A percentile compares a stretch with the other conserved stretches of the same genome.
Evolutionary conservation across 2,797 vertebrate genomes (phyloP).

Genomic region (Capromys pilorides): DNA sequence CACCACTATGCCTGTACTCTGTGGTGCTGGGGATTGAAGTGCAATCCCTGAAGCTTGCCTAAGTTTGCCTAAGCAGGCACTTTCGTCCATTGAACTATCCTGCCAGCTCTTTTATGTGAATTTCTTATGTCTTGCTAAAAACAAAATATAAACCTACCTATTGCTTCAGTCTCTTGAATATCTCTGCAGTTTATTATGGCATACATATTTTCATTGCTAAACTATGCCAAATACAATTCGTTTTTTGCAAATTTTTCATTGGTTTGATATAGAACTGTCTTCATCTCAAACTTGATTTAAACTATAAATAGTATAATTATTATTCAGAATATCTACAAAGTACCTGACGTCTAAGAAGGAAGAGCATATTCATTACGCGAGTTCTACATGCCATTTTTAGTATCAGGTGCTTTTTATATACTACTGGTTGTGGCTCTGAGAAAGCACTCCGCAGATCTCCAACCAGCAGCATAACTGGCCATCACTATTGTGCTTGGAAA

Average conservation of each 20-base stretch:
- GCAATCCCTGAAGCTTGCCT: too few relatives aligned
- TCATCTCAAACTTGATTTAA: conserved; percentile 2
- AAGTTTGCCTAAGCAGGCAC: too few relatives aligned
- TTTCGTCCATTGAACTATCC: too few relatives aligned
- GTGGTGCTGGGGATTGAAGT: too few relatives aligned
- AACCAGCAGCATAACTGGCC: background rate
- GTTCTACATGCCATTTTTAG: background rate
- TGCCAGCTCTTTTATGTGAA: background rate
- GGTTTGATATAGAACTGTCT: background rate
- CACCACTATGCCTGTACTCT: too few relatives aligned
- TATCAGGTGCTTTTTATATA: background rate
- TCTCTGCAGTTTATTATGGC: background rate
- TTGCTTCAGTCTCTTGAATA: background rate
- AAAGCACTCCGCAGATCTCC: background rate
- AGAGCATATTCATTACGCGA: background rate
- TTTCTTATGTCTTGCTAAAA: background rate
- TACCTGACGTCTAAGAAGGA: background rate
- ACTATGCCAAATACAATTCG: background rate
- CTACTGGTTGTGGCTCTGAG: background rate
- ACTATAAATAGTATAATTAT: background rate
- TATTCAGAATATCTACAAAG: background rate
- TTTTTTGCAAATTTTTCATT: background rate
- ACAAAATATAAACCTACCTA: background rate
- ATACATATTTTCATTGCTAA: background rate
- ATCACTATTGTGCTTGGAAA: background rate